A percentile compares a stretch with the other conserved stretches of the same genome.
Conservation (phyloP, 1,140 invertebrate species). For the Propsilocerus akamusi region DNA sequence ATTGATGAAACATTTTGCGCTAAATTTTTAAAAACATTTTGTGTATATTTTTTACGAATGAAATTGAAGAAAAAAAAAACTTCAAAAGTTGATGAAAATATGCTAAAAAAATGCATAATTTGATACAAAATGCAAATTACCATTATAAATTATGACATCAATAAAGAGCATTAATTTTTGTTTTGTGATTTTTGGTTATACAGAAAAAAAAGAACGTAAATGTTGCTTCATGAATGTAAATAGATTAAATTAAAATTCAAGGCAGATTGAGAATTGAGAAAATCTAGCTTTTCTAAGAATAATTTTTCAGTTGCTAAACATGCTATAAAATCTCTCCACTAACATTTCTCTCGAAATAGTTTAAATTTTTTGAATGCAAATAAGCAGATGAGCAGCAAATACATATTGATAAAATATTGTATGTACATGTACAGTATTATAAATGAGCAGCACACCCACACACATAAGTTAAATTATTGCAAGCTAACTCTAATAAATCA, state of each 20-base stretch:
- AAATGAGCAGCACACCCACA: background rate
- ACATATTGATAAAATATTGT: slow-evolving; percentile 5
- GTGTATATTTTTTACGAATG: slow-evolving; percentile 4
- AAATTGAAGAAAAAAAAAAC: slow-evolving; percentile 1
- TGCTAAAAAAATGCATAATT: background rate
- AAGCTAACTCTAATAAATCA: background rate
- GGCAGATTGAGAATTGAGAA: background rate
- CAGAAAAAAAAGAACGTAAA: background rate
- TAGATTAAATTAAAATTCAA: background rate
- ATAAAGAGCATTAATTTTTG: background rate
- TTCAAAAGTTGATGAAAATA: background rate
- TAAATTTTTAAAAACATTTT: background rate
- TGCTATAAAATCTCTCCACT: background rate
- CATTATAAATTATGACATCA: background rate
- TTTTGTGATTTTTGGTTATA: slow-evolving; percentile 3
- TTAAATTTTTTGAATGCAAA: slow-evolving; percentile 1
- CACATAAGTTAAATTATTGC: background rate
- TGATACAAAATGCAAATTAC: background rate
- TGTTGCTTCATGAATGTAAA: slow-evolving; percentile 1
- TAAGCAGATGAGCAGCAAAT: background rate
- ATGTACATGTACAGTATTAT: background rate
- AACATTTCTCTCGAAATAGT: background rate
- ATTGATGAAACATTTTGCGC: background rate
- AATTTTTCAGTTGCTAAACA: too few relatives aligned
- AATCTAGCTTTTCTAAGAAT: background rate